Evolutionary conservation across 1,140 invertebrate genomes (phyloP), one percentile per base, ranked within the genome.

Genomic region (Micrasema longulum): DNA sequence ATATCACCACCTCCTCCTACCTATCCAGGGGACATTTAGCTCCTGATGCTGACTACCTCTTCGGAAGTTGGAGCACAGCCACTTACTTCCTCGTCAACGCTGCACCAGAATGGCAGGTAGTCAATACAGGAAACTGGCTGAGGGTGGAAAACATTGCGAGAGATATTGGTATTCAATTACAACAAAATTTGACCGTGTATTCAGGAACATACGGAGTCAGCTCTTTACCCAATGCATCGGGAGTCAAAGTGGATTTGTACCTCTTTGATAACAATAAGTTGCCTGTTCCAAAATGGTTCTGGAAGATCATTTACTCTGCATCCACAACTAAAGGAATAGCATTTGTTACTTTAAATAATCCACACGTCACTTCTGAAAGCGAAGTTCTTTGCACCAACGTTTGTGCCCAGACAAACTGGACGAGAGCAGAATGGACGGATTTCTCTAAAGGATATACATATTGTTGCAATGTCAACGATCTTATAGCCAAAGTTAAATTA

Each of bases 41-140:
- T 0, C 82, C 86, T 0, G 85, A 84, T 71, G 79, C 77, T 4
- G 86, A 88, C 64, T 85, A 84, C 48, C 73, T 87, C 31, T 83
- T 82, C 41, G 83, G 79, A 2, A 35, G 77, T 0, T 78, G 82
- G 67, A 81, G 85, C 18, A 76, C 71, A 9, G 77, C 80, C 0
- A 86, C 83, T 0, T 87, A 85, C 63, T 87, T 83, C 72, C 88
- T 85, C 64, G 72, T 88, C 2, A 90, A 90, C 74, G 81, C 80
- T 0, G 85, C 83, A 0, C 87, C 88, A 9, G 87, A 89, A 74
- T 90, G 88, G 87, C 82, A 86, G 66, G 77, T 77, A 9, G 85
- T 89, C 69, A 90, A 90, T 75, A 80, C 74, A 11, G 83, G 82
- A 6, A 89, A 89, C 70, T 90, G 88, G 88, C 77, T 80, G 9